Evolutionary conservation across 2,113 vertebrate genomes (phyloP).

Genomic region (Gasterosteus nipponicus): DNA sequence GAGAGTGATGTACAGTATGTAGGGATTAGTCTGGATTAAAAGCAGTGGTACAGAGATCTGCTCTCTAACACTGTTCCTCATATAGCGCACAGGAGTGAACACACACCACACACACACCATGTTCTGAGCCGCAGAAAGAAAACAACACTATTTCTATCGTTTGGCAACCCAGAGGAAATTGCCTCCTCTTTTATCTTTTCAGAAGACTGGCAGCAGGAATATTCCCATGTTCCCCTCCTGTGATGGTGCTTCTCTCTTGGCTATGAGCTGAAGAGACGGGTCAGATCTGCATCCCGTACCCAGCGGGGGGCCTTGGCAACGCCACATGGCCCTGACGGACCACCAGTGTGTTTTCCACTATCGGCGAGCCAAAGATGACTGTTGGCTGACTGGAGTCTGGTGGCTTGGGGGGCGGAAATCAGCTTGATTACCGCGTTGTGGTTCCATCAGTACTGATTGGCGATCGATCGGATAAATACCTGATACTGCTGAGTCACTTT

Average conservation of each 20-base stretch:
- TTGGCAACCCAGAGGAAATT: conserved; percentile 34
- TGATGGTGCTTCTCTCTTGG: background rate
- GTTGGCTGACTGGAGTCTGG: background rate
- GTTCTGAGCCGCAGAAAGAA: background rate
- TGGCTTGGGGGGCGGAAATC: background rate
- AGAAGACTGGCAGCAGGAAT: conserved; percentile 1
- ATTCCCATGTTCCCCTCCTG: background rate
- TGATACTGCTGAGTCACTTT: background rate
- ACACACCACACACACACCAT: conserved; percentile 4
- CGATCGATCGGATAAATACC: too few species aligned
- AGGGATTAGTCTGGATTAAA: conserved; percentile 66
- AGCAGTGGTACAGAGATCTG: conserved; percentile 31
- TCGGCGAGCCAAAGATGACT: background rate
- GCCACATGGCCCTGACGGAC: background rate
- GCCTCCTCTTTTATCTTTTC: conserved; percentile 38
- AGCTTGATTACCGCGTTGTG: too few species aligned
- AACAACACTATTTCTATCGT: conserved; percentile 28
- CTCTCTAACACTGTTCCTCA: conserved; percentile 46
- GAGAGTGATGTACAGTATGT: conserved; percentile 36
- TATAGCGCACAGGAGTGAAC: conserved; percentile 41
- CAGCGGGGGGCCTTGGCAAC: background rate
- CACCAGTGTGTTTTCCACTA: background rate
- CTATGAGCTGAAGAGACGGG: background rate
- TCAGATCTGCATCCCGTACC: background rate
- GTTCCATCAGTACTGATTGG: too few species aligned